phyloP scores from a whole-genome alignment of 2,113 vertebrate genomes.

The Corvus cornix region DNA sequence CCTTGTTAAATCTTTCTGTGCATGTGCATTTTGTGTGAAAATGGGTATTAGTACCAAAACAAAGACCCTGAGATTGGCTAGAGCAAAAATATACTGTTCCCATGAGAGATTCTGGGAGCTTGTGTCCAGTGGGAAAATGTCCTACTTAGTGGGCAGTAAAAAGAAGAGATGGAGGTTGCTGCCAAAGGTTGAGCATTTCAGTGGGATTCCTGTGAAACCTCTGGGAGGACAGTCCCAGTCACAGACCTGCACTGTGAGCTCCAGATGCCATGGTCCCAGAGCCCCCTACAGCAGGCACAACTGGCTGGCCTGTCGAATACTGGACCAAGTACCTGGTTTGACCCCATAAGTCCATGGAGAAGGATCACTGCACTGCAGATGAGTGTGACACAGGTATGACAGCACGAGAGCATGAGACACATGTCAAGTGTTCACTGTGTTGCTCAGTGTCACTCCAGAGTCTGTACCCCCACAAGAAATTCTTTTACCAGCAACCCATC shows the following conservation, averaged over 20 bases:
- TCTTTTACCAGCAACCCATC: neutral
- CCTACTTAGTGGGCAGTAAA: neutral
- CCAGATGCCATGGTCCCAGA: rapidly evolving
- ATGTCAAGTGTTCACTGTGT: neutral
- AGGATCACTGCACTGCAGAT: neutral
- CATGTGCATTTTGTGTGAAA: neutral
- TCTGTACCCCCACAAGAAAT: neutral
- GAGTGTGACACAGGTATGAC: rapidly evolving
- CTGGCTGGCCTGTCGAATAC: neutral
- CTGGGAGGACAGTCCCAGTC: neutral
- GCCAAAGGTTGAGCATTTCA: neutral
- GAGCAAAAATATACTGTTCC: neutral
- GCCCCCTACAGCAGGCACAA: neutral
- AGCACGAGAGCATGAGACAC: rapidly evolving
- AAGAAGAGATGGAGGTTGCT: neutral
- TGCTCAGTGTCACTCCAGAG: rapidly evolving
- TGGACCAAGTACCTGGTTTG: neutral
- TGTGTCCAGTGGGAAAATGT: neutral
- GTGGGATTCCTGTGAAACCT: neutral
- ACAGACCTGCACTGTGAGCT: neutral
- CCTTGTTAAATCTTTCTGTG: neutral
- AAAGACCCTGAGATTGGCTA: neutral
- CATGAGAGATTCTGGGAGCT: neutral
- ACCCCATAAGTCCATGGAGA: neutral
- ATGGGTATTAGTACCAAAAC: neutral